Percentiles rank a stretch among this genome's conserved stretches.
Evolutionary conservation across 2,113 vertebrate genomes (phyloP).

Genomic region (Rattus rattus): DNA sequence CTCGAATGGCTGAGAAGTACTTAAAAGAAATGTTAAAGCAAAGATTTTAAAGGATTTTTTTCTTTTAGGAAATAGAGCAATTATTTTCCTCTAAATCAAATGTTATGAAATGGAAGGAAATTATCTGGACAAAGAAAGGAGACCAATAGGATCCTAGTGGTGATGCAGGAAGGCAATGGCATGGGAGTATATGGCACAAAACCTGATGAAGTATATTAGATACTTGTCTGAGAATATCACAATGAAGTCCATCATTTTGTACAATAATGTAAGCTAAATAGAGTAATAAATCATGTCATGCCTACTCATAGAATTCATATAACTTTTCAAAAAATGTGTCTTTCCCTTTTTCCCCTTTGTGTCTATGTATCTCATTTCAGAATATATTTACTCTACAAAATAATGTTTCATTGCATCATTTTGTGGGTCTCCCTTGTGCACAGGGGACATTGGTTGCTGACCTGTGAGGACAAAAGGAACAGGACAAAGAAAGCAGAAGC

Average conservation of each 20-base stretch:
- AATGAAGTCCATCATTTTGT: not conserved
- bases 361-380: not conserved
- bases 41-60: not conserved
- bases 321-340: not conserved
- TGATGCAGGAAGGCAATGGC: not conserved
- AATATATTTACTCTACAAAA: not conserved
- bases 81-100: not conserved
- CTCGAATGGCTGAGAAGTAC: too few species aligned
- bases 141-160: not conserved
- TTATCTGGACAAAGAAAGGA: not conserved
- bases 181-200: not conserved
- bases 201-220: too few species aligned
- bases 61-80: not conserved
- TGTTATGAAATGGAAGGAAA: not conserved
- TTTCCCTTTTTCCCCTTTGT: not conserved
- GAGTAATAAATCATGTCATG: not conserved
- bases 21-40: not conserved
- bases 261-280: not conserved
- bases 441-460: too few species aligned
- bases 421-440: not conserved
- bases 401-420: not conserved
- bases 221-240: not conserved
- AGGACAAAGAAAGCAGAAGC: too few species aligned
- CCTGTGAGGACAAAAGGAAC: too few species aligned
- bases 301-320: not conserved